These are phyloP conservation scores for Donacobius atricapilla DNA, from an alignment of 2,113 vertebrate genomes.

Conservation along the genomic window DNA sequence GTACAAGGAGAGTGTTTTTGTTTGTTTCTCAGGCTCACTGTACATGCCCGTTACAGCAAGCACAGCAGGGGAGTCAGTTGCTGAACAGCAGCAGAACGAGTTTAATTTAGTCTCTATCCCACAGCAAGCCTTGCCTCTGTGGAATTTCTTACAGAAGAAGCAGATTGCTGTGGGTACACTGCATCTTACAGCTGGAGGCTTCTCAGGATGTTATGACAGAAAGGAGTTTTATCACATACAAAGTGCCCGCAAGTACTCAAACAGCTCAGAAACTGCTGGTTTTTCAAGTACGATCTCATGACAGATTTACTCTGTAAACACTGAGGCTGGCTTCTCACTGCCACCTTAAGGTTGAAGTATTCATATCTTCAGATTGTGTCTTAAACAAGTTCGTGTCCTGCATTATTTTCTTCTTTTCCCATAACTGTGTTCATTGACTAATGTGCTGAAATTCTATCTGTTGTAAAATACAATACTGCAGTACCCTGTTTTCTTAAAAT, in stretches of 20 bases:
- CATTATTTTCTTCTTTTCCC: neutral
- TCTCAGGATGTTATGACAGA: neutral
- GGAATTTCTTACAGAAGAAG: neutral
- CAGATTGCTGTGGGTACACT: neutral
- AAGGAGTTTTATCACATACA: neutral
- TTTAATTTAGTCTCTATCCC: neutral
- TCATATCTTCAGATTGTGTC: neutral
- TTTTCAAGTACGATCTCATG: neutral
- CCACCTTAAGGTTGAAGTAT: neutral
- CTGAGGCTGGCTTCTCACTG: neutral
- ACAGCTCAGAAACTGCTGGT: neutral
- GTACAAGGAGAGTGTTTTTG: neutral
- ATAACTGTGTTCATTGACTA: neutral
- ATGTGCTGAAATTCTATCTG: neutral
- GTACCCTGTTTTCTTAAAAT: neutral
- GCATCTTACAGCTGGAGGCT: neutral
- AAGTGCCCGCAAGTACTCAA: neutral
- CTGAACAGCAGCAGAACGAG: neutral
- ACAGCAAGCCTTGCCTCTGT: fast-evolving
- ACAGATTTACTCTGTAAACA: neutral
- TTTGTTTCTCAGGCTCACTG: neutral
- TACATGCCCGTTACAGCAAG: neutral
- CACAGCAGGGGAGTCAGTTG: neutral
- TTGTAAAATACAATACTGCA: neutral
- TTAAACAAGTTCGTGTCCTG: neutral